Percentiles rank a stretch among this genome's conserved stretches.
These are phyloP conservation scores for Aleiodes alternator DNA, from an alignment of 2,888 invertebrate species.

Conservation along the genomic window DNA sequence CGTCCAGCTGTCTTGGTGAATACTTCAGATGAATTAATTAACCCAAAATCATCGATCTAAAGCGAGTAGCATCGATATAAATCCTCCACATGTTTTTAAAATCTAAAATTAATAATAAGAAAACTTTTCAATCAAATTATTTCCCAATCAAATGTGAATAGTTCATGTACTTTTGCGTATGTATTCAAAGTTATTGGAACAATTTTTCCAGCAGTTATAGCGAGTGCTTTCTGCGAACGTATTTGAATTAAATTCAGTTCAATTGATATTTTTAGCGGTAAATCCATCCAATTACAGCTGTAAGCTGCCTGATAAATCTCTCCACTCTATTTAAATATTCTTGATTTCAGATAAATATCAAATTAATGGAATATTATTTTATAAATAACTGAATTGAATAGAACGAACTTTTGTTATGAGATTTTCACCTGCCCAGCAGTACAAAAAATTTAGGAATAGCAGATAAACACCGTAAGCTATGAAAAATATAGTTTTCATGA, in stretches of 20 bases:
- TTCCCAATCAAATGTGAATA: background rate
- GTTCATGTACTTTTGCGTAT: background rate
- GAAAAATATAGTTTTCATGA: constrained; percentile 12
- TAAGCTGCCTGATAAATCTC: constrained; percentile 5
- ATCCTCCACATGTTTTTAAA: constrained; percentile 16
- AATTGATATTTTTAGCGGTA: constrained; percentile 3
- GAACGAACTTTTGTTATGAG: background rate
- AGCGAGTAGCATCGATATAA: constrained; percentile 42
- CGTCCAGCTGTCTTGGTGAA: too few species aligned
- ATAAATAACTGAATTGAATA: too few species aligned
- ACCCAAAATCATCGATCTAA: constrained; percentile 20
- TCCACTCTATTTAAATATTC: background rate
- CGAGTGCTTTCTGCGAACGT: constrained; percentile 17
- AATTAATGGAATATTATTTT: background rate
- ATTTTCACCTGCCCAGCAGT: constrained; percentile 4
- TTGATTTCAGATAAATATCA: background rate
- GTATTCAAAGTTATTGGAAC: constrained; percentile 25
- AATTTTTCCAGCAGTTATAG: constrained; percentile 31
- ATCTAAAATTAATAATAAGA: background rate
- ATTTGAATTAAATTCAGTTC: constrained; percentile 7
- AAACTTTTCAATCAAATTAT: too few species aligned
- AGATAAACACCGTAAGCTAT: constrained; percentile 24
- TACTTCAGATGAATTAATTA: background rate
- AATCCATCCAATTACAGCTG: constrained; percentile 27
- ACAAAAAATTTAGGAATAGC: constrained; percentile 31